phyloP scores from a whole-genome alignment of 2,797 vertebrate genomes.

The Artibeus jamaicensis region DNA sequence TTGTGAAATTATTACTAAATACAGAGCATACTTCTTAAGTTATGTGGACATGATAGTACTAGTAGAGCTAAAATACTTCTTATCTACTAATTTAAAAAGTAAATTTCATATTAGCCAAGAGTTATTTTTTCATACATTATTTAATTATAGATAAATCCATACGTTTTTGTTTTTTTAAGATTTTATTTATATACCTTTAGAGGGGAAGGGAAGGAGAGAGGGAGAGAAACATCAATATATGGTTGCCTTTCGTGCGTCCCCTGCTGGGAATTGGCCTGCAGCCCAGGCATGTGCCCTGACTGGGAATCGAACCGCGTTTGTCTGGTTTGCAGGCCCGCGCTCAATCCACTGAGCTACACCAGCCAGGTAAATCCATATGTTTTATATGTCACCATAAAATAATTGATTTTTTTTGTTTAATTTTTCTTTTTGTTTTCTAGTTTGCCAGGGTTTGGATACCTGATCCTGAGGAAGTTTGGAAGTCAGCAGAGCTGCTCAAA shows the following conservation, averaged over 20 bases:
- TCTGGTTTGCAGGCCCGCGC: too few relatives aligned
- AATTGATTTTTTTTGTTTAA: constrained; percentile 11
- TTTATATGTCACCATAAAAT: constrained; percentile 17
- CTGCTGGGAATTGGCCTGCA: too few relatives aligned
- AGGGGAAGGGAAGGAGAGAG: too few relatives aligned
- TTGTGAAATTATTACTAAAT: background rate
- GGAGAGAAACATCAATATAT: too few relatives aligned
- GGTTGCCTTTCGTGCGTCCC: too few relatives aligned
- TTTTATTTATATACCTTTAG: too few relatives aligned
- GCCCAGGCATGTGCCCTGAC: too few relatives aligned
- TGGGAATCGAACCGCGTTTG: too few relatives aligned
- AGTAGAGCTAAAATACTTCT: background rate
- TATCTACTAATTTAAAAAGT: constrained; percentile 42
- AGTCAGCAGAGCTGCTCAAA: constrained; percentile 94
- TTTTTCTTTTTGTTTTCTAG: constrained; percentile 82
- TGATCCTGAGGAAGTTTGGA: constrained; percentile 97
- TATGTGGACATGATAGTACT: background rate
- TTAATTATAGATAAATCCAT: constrained; percentile 29
- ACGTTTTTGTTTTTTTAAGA: too few relatives aligned
- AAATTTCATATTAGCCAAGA: background rate
- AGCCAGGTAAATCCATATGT: background rate
- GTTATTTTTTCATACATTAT: constrained; percentile 22
- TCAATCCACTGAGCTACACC: too few relatives aligned
- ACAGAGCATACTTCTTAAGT: background rate
- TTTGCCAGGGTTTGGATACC: constrained; percentile 98